Conservation (phyloP, 1,140 invertebrate genomes). For the Andricus grossulariae region DNA sequence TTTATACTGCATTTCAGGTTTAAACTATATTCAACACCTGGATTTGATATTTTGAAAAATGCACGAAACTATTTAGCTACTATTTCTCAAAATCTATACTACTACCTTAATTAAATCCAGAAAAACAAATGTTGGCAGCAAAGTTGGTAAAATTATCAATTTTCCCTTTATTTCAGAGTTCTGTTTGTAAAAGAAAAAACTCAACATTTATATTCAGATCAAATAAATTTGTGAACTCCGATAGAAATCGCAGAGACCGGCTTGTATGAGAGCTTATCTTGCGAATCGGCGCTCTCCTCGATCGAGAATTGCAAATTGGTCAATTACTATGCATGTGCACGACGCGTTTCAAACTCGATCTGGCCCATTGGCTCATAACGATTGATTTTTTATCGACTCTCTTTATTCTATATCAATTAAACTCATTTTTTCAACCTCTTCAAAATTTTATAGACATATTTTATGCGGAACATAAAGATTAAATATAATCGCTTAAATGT, state of each 20-base stretch:
- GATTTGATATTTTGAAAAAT: too few relatives aligned
- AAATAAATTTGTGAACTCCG: constrained; percentile 24
- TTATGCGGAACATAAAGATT: background rate
- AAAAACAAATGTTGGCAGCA: too few relatives aligned
- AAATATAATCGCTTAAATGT: too few relatives aligned
- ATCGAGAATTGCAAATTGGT: constrained; percentile 54
- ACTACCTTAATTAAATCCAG: too few relatives aligned
- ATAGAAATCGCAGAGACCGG: constrained; percentile 17
- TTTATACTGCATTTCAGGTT: too few relatives aligned
- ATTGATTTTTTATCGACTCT: constrained; percentile 29
- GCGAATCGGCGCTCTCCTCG: constrained; percentile 32
- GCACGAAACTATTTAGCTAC: too few relatives aligned
- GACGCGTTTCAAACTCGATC: constrained; percentile 28
- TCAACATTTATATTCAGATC: constrained; percentile 26
- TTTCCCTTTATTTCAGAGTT: background rate
- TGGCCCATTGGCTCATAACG: constrained; percentile 4
- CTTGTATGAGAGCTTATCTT: constrained; percentile 32
- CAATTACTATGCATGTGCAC: constrained; percentile 48
- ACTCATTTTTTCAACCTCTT: constrained; percentile 6
- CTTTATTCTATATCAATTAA: constrained; percentile 16
- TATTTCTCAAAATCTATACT: too few relatives aligned
- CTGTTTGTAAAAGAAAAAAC: background rate
- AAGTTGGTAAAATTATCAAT: background rate
- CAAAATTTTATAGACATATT: background rate
- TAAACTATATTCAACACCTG: too few relatives aligned